phyloP scores from a whole-genome alignment of 30 jellyfish, hydroid and myxozoan genomes.

The Clytia hemisphaerica region DNA sequence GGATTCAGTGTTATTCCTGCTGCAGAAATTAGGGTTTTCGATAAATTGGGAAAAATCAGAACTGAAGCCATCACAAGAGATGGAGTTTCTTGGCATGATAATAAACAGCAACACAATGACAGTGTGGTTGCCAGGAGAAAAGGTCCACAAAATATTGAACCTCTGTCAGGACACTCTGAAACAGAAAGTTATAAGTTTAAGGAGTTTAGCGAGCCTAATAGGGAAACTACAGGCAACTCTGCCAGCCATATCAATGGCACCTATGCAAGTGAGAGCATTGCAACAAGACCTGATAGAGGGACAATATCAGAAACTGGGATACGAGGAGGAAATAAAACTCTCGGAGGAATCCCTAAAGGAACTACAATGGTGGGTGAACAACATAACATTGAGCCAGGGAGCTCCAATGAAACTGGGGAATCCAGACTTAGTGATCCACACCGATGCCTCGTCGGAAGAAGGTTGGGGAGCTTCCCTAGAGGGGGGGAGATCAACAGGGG shows the following conservation, averaged over 20 bases:
- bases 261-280: too few relatives aligned
- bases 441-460: background rate
- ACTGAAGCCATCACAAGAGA: background rate
- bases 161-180: conserved; percentile 11
- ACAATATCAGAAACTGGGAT: too few relatives aligned
- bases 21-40: conserved; percentile 5
- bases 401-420: background rate
- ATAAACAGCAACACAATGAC: too few relatives aligned
- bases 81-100: conserved; percentile 18
- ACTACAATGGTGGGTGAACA: background rate
- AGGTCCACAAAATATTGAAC: background rate
- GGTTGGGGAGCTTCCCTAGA: conserved; percentile 1
- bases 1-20: conserved; percentile 1
- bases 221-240: too few relatives aligned
- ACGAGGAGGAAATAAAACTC: too few relatives aligned
- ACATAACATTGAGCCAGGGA: background rate
- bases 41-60: conserved; percentile 3
- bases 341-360: background rate
- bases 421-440: background rate
- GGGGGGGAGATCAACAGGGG: conserved; percentile 31
- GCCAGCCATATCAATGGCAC: too few relatives aligned
- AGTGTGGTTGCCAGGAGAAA: conserved; percentile 2
- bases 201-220: too few relatives aligned
- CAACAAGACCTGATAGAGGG: too few relatives aligned
- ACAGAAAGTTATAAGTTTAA: too few relatives aligned